phyloP scores from a whole-genome alignment of 2,113 vertebrate species.

The Hippocampus comes region DNA sequence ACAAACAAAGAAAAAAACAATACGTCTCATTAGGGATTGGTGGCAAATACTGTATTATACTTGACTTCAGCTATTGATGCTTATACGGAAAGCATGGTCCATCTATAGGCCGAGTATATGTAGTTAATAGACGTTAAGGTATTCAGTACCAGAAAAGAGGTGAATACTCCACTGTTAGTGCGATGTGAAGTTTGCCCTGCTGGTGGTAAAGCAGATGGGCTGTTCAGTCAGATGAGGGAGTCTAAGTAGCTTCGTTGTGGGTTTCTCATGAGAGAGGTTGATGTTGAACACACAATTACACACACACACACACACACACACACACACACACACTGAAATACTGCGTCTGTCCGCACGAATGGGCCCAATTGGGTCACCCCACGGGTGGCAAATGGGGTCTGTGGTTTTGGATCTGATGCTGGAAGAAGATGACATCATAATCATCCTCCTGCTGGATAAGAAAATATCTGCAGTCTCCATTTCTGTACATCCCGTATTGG shows the following conservation, averaged over 20 bases:
- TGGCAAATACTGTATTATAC: conserved; percentile 42
- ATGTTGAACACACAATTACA: conserved; percentile 38
- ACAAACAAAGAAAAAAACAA: conserved; percentile 51
- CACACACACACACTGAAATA: not conserved
- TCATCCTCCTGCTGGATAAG: not conserved
- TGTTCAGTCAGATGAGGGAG: conserved; percentile 42
- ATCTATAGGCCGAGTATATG: conserved; percentile 61
- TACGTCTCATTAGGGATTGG: conserved; percentile 52
- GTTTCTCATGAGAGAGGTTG: conserved; percentile 40
- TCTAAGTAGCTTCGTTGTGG: conserved; percentile 35
- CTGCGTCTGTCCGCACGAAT: conserved; percentile 42
- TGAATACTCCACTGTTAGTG: conserved; percentile 31
- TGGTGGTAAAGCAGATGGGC: conserved; percentile 47
- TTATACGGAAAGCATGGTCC: conserved; percentile 54
- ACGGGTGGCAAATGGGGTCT: conserved; percentile 31
- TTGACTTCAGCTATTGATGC: conserved; percentile 46
- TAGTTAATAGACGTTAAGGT: conserved; percentile 49
- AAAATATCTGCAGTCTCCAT: conserved; percentile 9
- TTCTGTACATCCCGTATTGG: conserved; percentile 11
- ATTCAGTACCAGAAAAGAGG: conserved; percentile 44
- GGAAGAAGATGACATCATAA: conserved; percentile 41
- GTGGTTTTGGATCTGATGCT: conserved; percentile 46
- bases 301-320: not conserved
- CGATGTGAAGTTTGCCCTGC: conserved; percentile 50
- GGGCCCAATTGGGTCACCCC: conserved; percentile 40